Evolutionary conservation across 1,140 invertebrate genomes (phyloP), one percentile per base, ranked within the genome.

Genomic region (Macrotrachela quadricornifera): DNA sequence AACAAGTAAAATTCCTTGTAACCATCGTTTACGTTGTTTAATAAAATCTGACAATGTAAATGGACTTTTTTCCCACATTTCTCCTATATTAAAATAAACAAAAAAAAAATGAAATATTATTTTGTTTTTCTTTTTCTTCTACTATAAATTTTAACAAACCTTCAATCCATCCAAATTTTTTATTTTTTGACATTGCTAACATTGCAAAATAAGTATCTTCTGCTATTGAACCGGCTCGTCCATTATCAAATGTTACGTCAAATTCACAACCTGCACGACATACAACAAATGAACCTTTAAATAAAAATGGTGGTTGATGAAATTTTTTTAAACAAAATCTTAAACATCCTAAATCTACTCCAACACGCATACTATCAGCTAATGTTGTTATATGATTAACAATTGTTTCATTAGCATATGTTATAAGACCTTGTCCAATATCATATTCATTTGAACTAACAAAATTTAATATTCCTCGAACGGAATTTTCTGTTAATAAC

Each of bases 41-140:
- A 95, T 76, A 63, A 92, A 91, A 67, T 96, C 90, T 75, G 80
- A 80, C 1, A 91, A 68, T 1, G 85, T 86, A 63, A 95, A 96
- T 10, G 90, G 88, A 15, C 84, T 88, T 64, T 94, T 91, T 66
- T 95, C 88, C 79, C 85, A 86, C 87, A 94, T 92, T 71, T 92
- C 87, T 16, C 88, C 21, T 30, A 30, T 2, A 30, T 86, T 64
- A 91, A 85, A 56, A 92, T 78, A 67, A 90, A 91, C 62, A 86
- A 85, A 64, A 91, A 91, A 1, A 79, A 76, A 62, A 81, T 85
- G 11, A 83, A 83, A n/a, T n/a, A n/a, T n/a, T n/a, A n/a, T n/a
- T n/a, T n/a, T n/a, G n/a, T n/a, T n/a, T n/a, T n/a, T n/a, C n/a
- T n/a, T n/a, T n/a, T n/a, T n/a, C n/a, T n/a, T n/a, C n/a, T n/a